Evolutionary conservation across 2,888 invertebrate genomes (phyloP).

Genomic region (Hirtodrosophila confusa): DNA sequence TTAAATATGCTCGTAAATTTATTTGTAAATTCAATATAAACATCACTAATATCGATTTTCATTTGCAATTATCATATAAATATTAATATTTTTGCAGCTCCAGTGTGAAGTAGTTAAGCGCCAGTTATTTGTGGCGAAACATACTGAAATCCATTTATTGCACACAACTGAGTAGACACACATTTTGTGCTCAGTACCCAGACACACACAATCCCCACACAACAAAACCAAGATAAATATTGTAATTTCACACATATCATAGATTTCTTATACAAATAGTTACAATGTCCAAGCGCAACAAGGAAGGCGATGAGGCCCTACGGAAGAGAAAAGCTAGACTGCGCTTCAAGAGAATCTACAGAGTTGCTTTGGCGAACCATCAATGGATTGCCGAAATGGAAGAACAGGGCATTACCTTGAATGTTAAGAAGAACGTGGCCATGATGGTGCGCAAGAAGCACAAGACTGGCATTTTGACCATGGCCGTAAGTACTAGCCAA

Average conservation of each 20-base stretch:
- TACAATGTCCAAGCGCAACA: constrained; percentile 43
- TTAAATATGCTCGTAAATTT: no score
- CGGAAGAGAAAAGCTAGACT: constrained; percentile 28
- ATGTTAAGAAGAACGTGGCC: constrained; percentile 64
- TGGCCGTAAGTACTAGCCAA: constrained; percentile 43
- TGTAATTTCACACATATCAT: background rate
- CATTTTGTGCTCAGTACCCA: no score
- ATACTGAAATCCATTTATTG: no score
- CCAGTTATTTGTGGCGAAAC: no score
- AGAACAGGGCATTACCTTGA: constrained; percentile 47
- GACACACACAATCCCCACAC: background rate
- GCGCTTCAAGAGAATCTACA: constrained; percentile 53
- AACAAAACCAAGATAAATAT: background rate
- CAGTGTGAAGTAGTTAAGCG: no score
- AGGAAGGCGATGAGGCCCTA: constrained; percentile 27
- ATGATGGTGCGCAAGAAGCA: constrained; percentile 60
- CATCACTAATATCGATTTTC: no score
- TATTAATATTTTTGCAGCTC: no score
- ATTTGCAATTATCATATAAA: no score
- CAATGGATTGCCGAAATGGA: constrained; percentile 54
- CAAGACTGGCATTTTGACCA: constrained; percentile 57
- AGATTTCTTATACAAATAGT: background rate
- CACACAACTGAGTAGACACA: no score
- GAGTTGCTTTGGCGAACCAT: constrained; percentile 40
- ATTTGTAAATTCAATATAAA: no score